phyloP scores from a whole-genome alignment of 2,888 invertebrate species.

The Parnassius apollo region DNA sequence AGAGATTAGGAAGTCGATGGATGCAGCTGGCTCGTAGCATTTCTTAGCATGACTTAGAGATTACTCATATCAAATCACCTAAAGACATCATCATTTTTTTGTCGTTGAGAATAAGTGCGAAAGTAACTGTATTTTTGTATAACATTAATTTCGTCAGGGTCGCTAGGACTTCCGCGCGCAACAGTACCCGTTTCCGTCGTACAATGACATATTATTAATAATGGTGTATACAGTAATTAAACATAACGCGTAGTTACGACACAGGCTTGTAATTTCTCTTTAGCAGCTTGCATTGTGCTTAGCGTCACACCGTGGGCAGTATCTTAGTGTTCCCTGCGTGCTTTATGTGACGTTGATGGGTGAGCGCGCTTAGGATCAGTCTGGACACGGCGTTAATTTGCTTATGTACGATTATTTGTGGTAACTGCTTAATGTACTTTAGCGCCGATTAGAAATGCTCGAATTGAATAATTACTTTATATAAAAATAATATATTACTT shows the following conservation, averaged over 20 bases:
- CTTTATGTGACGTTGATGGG: constrained; percentile 39
- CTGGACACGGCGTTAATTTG: constrained; percentile 18
- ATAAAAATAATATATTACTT: too few species aligned
- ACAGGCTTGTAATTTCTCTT: constrained; percentile 65
- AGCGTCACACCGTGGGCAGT: constrained; percentile 33
- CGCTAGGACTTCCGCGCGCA: constrained; percentile 21
- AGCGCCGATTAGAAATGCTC: constrained; percentile 3
- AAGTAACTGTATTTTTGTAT: too few species aligned
- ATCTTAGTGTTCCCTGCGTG: constrained; percentile 35
- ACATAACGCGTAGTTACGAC: constrained; percentile 61
- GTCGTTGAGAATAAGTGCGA: too few species aligned
- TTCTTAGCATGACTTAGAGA: too few species aligned
- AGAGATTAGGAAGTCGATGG: too few species aligned
- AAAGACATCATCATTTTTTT: too few species aligned
- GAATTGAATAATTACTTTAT: too few species aligned
- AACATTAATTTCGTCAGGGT: too few species aligned
- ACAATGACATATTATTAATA: constrained; percentile 47
- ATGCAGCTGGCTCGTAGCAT: too few species aligned
- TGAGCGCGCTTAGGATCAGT: constrained; percentile 15
- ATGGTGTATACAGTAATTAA: constrained; percentile 52
- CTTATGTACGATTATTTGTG: constrained; percentile 18
- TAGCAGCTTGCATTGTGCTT: constrained; percentile 43
- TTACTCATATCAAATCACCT: too few species aligned
- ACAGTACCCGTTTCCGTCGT: constrained; percentile 27
- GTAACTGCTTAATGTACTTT: constrained; percentile 11